Conservation (phyloP, 2,113 vertebrate genomes). For the Pseudonaja textilis region DNA sequence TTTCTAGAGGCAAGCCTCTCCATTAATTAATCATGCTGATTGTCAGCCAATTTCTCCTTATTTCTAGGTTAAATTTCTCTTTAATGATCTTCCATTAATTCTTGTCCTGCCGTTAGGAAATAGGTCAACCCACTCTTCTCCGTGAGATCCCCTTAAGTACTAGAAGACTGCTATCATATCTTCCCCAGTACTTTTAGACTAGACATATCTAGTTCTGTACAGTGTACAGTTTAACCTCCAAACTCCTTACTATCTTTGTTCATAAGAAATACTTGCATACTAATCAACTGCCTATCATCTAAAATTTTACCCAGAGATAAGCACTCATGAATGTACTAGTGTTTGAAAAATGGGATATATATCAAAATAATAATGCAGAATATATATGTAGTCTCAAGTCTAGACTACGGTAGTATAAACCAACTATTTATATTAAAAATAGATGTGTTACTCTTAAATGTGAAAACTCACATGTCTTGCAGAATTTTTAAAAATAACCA, state of each 20-base stretch:
- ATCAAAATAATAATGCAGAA: not conserved
- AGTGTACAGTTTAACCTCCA: not conserved
- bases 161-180: not conserved
- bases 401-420: conserved; percentile 45
- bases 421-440: conserved; percentile 51
- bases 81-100: not conserved
- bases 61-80: not conserved
- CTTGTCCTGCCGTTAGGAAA: not conserved
- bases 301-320: not conserved
- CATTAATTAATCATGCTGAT: not conserved
- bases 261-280: not conserved
- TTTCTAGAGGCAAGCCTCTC: not conserved
- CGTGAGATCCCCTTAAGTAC: not conserved
- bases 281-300: not conserved
- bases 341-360: not conserved
- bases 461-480: not conserved
- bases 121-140: not conserved
- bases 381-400: not conserved
- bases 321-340: not conserved
- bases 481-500: not conserved
- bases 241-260: not conserved
- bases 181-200: not conserved
- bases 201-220: not conserved
- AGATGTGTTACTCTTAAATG: not conserved
- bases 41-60: not conserved